These are phyloP conservation scores for Dromaius novaehollandiae DNA, from an alignment of 2,113 vertebrate species.

Conservation along the genomic window DNA sequence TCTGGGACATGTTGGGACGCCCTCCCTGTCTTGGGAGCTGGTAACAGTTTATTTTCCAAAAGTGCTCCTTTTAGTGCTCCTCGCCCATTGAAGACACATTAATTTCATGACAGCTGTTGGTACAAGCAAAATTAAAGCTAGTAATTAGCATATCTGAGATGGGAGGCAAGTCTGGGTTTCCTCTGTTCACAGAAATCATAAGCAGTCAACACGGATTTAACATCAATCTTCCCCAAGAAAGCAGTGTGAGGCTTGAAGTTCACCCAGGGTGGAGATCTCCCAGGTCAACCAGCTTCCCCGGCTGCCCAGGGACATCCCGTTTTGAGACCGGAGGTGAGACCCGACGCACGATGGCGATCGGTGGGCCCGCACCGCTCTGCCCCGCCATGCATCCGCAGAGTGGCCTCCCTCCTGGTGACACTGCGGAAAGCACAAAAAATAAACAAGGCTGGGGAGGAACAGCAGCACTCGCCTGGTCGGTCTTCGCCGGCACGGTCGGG, in stretches of 20 bases:
- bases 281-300: not conserved
- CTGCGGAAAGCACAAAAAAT: not conserved
- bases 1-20: not conserved
- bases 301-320: not conserved
- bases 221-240: not conserved
- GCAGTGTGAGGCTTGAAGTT: not conserved
- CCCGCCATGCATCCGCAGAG: no score
- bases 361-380: no score
- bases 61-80: not conserved
- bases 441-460: no score
- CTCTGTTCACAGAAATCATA: fast-evolving
- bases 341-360: no score
- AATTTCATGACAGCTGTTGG: not conserved
- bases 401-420: not conserved
- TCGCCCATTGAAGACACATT: not conserved
- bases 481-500: no score
- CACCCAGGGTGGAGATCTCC: not conserved
- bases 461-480: no score
- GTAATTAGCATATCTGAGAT: not conserved
- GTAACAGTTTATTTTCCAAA: not conserved
- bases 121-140: not conserved
- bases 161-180: not conserved
- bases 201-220: not conserved
- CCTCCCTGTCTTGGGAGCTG: not conserved
- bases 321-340: not conserved